Conservation (phyloP, 2,797 vertebrate genomes). For the Enteromius radiatus region DNA sequence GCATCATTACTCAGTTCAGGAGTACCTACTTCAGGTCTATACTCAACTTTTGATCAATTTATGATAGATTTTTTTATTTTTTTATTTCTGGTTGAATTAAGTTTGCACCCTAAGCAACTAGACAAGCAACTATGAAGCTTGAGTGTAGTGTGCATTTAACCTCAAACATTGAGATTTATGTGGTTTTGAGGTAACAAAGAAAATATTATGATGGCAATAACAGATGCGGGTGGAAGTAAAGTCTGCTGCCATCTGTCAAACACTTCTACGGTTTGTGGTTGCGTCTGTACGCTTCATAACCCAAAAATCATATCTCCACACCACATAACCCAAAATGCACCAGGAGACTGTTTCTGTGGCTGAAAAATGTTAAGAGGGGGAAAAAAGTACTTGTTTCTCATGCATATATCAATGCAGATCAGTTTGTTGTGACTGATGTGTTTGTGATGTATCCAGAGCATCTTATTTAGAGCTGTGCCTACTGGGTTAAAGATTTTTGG, state of each 20-base stretch:
- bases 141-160: neutral
- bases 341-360: neutral
- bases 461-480: neutral
- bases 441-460: neutral
- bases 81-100: neutral
- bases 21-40: neutral
- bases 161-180: neutral
- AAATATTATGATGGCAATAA: slow-evolving; percentile 16
- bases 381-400: neutral
- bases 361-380: neutral
- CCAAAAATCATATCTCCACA: neutral
- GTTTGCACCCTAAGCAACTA: neutral
- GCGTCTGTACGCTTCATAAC: neutral
- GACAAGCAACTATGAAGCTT: neutral
- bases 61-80: neutral
- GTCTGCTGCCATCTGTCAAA: slow-evolving; percentile 27
- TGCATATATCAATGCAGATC: neutral
- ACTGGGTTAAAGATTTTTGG: neutral
- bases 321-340: neutral
- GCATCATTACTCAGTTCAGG: neutral
- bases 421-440: neutral
- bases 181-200: slow-evolving; percentile 6
- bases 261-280: neutral
- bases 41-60: neutral
- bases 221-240: slow-evolving; percentile 12